Evolutionary conservation across 2,797 vertebrate species (phyloP).

Genomic region (Hipposideros larvatus): DNA sequence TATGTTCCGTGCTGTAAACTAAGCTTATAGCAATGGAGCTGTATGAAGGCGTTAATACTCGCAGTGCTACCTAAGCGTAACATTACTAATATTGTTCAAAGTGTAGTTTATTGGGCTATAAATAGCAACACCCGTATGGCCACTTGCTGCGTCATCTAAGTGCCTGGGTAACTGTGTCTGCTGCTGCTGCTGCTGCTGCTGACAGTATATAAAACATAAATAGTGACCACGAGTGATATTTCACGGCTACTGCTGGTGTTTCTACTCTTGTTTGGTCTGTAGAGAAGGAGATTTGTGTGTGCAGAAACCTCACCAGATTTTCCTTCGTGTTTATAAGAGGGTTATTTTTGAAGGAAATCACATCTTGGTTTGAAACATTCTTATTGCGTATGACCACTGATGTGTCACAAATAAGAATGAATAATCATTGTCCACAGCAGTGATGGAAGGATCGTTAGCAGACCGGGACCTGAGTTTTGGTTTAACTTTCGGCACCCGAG

Average conservation of each 20-base stretch:
- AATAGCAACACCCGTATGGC: conserved; percentile 86
- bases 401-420: background rate
- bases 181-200: conserved; percentile 53
- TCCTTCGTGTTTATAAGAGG: conserved; percentile 9
- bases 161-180: conserved; percentile 81
- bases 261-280: conserved; percentile 2
- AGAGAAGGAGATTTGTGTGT: conserved; percentile 48
- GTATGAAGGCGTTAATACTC: conserved; percentile 83
- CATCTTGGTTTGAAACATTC: background rate
- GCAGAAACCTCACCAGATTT: conserved; percentile 17
- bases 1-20: conserved; percentile 85
- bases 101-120: conserved; percentile 86
- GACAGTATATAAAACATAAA: conserved; percentile 74
- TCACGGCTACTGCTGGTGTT: conserved; percentile 59
- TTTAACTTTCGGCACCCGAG: background rate
- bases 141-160: conserved; percentile 81
- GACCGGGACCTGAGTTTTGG: background rate
- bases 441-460: background rate
- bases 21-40: conserved; percentile 84
- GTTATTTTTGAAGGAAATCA: background rate
- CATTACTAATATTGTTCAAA: conserved; percentile 84
- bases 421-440: background rate
- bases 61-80: conserved; percentile 84
- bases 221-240: conserved; percentile 63
- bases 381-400: background rate